Conservation (phyloP, 2,797 vertebrate genomes). For the Allobates femoralis region DNA sequence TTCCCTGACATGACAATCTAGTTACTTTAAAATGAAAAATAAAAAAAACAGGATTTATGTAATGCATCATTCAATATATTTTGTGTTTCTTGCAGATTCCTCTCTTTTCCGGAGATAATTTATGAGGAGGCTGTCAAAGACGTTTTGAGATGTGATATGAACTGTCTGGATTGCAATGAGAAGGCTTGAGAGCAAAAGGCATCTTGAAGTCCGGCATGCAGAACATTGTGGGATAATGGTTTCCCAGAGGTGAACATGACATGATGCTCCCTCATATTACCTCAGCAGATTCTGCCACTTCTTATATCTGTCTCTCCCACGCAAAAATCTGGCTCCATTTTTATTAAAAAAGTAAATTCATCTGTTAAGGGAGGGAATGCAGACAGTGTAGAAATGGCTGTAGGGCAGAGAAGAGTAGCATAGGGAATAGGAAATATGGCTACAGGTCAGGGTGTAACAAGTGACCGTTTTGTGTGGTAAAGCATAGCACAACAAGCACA, state of each 20-base stretch:
- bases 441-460: background rate
- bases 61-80: constrained; percentile 41
- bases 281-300: constrained; percentile 48
- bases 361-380: background rate
- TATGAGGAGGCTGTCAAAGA: constrained; percentile 43
- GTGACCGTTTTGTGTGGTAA: background rate
- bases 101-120: constrained; percentile 48
- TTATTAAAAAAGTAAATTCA: constrained; percentile 15
- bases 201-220: constrained; percentile 34
- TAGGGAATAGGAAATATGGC: background rate
- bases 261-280: constrained; percentile 37
- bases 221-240: constrained; percentile 44
- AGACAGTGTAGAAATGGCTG: background rate
- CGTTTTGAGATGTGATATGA: constrained; percentile 42
- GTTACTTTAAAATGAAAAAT: constrained; percentile 11
- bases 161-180: constrained; percentile 58
- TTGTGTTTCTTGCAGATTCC: constrained; percentile 48
- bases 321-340: constrained; percentile 22
- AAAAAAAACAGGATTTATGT: constrained; percentile 30
- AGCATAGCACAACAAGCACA: background rate
- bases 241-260: constrained; percentile 56
- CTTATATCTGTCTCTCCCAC: constrained; percentile 36
- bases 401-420: background rate
- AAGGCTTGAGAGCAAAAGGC: constrained; percentile 41
- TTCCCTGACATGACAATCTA: constrained; percentile 39